phyloP scores from a whole-genome alignment of 2,888 invertebrate species.

The Nomada flava region DNA sequence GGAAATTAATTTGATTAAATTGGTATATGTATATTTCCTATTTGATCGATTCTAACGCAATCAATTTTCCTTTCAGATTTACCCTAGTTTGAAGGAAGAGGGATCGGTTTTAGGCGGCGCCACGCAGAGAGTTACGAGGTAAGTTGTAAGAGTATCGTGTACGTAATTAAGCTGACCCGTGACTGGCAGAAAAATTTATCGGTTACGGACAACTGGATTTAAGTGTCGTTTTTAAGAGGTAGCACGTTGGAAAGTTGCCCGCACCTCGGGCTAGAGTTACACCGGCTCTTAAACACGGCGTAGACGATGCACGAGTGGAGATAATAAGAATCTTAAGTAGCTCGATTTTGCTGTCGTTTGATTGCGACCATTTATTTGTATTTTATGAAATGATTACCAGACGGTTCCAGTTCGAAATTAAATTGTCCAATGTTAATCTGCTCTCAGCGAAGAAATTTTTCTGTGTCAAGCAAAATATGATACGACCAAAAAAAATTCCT shows the following conservation, averaged over 20 bases:
- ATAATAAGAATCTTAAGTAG: constrained; percentile 54
- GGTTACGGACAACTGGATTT: constrained; percentile 49
- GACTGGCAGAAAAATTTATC: constrained; percentile 48
- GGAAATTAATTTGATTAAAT: no score
- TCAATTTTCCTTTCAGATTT: constrained; percentile 76
- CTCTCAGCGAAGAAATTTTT: no score
- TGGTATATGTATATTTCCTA: not conserved
- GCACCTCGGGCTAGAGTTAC: constrained; percentile 38
- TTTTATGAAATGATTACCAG: not conserved
- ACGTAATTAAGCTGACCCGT: constrained; percentile 40
- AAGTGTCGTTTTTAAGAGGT: constrained; percentile 62
- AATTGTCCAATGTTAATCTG: no score
- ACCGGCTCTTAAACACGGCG: constrained; percentile 59
- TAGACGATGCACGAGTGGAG: constrained; percentile 46
- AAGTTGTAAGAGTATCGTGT: constrained; percentile 42
- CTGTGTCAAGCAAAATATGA: no score
- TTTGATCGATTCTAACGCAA: not conserved
- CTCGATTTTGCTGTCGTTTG: constrained; percentile 42
- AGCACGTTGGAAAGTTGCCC: constrained; percentile 52
- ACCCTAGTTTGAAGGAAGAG: constrained; percentile 81
- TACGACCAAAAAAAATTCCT: no score
- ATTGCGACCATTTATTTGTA: constrained; percentile 38
- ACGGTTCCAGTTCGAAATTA: not conserved
- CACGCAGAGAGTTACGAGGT: constrained; percentile 82
- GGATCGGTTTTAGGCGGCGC: constrained; percentile 81